phyloP scores from a whole-genome alignment of 2,797 vertebrate species.

The Diglossa cyanea region DNA sequence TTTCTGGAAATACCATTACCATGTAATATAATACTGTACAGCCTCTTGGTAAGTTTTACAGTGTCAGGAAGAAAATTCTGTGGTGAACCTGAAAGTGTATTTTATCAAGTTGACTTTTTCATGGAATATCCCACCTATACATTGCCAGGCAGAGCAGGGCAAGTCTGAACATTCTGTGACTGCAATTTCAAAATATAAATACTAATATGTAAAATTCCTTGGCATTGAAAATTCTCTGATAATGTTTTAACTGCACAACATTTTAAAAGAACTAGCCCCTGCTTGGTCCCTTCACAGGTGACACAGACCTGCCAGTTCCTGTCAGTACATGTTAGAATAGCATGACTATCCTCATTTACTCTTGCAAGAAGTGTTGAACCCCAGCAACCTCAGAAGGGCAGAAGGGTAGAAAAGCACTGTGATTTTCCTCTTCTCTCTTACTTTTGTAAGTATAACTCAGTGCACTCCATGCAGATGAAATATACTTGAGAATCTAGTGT shows the following conservation, averaged over 20 bases:
- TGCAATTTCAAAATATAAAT: constrained; percentile 30
- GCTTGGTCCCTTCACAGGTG: constrained; percentile 9
- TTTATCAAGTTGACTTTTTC: constrained; percentile 26
- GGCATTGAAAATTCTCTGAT: not conserved
- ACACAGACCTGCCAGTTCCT: not conserved
- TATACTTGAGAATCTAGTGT: not conserved
- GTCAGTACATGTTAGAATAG: not conserved
- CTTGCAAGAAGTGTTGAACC: not conserved
- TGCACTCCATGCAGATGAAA: not conserved
- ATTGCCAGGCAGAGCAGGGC: constrained; percentile 35
- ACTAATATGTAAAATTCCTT: constrained; percentile 31
- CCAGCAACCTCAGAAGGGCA: not conserved
- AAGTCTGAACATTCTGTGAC: constrained; percentile 38
- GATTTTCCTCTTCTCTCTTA: not conserved
- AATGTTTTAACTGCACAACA: not conserved
- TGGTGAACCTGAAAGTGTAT: constrained; percentile 13
- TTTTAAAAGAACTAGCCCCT: not conserved
- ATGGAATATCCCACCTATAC: constrained; percentile 30
- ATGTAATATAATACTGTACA: constrained; percentile 65
- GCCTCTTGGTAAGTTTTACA: constrained; percentile 33
- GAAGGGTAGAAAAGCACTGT: not conserved
- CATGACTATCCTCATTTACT: not conserved
- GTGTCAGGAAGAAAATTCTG: constrained; percentile 17
- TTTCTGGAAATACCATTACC: constrained; percentile 76
- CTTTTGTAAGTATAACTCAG: not conserved